Base-by-base conservation (phyloP, 2,888 invertebrate species). In the Mimumesa dahlbomi region DNA sequence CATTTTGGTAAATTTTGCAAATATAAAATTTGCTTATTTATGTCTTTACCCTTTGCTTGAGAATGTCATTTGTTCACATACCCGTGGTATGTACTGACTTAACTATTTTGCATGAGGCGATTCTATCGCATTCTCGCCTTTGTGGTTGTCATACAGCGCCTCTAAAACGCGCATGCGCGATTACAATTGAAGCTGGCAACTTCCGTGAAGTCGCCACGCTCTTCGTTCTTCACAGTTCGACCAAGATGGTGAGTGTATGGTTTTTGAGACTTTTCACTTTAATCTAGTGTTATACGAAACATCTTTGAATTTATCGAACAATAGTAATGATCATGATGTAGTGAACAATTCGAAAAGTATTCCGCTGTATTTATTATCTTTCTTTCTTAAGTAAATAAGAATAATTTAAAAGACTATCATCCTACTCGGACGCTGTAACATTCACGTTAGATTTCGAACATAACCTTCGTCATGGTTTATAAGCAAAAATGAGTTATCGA, bases 161-260 rank as follows among this genome's bases (percentile, higher is more conserved):
- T 5, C 25, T 25, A 7, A 25, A 25, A 25, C 25, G 25, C 25
- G 7, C n/a, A n/a, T n/a, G n/a, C n/a, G 4, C 3, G 7, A 7
- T 25, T 25, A 25, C 25, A 3, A 25, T 25, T 25, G 25, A 25
- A 25, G 25, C 25, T 25, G 25, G 38, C 43, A 45, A 40, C 22
- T 65, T 42, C 9, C 38, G 11, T 22, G 21, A 42, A 21, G 9
- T 46, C 9, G 6, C 9, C 13, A 13, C 38, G 13, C 9, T 58
- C 29, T 64, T 66, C 57, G 43, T 74, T 75, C 79, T 82, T 84
- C 68, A 71, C 79, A 73, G 64, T 62, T 62, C 62, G 77, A 54
- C 63, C 74, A 83, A 78, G 75, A 87, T 87, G 87, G 87, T 87
- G 80, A 87, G 87, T 87, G 70, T 43, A 57, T 54, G 43, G 54